These are phyloP conservation scores for Mylabris phalerata DNA, from an alignment of 1,140 invertebrate species.

Conservation along the genomic window DNA sequence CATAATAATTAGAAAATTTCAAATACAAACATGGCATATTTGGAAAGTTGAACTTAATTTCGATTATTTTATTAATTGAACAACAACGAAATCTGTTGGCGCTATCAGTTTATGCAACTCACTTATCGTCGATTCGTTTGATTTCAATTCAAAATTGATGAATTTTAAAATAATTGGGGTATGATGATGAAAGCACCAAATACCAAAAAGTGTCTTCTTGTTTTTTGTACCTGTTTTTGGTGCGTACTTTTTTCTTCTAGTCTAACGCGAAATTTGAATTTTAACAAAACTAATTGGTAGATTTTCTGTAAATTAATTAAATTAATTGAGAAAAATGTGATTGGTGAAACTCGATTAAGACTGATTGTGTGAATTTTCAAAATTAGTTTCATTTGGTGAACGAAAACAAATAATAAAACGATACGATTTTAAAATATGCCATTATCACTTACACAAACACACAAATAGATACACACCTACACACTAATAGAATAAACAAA, in stretches of 20 bases:
- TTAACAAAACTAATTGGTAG: slow-evolving; percentile 15
- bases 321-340: slow-evolving; percentile 24
- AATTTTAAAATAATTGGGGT: background rate
- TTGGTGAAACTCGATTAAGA: slow-evolving; percentile 32
- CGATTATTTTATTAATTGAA: background rate
- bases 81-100: background rate
- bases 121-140: background rate
- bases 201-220: slow-evolving; percentile 40
- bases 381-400: slow-evolving; percentile 6
- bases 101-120: background rate
- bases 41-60: slow-evolving; percentile 16
- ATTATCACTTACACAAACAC: slow-evolving; percentile 18
- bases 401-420: too few species aligned
- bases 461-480: too few species aligned
- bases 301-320: background rate
- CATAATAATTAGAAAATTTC: background rate
- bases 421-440: slow-evolving; percentile 32
- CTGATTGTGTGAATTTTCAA: slow-evolving; percentile 22
- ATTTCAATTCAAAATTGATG: slow-evolving; percentile 1
- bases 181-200: slow-evolving; percentile 13
- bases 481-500: too few species aligned
- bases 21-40: slow-evolving; percentile 28
- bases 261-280: slow-evolving; percentile 5
- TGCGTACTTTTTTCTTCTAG: slow-evolving; percentile 17
- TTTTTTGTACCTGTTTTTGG: slow-evolving; percentile 29